Base-by-base conservation (phyloP, 2,888 invertebrate genomes). In the Tuberolachnus salignus region DNA sequence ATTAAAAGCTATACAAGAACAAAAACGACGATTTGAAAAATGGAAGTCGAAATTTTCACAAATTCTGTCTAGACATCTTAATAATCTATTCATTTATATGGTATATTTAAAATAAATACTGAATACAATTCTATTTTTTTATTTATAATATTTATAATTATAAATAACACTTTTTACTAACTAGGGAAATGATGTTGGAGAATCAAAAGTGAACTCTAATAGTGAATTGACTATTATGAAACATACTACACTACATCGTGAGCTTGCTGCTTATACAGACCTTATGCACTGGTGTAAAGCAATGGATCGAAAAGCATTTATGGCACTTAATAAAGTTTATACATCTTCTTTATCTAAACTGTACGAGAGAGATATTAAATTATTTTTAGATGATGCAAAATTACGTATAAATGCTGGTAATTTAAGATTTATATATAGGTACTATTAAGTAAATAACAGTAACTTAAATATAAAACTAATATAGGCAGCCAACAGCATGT, bases 51-150 rank as follows among this genome's bases (percentile, higher is more conserved):
- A 91, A 85, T 95, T 95, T 85, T 92, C 95, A 0, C 90, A 92
- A 80, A 91, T 92, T 63, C 90, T 98, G 74, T 92, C 93, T 81
- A 90, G 96, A 23, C 96, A 98, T 86, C 88, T 98, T 71, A 97
- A 97, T 85, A 97, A 98, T 87, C 88, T 95, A 72, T 95, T 98
- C 83, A 95, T 97, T 84, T 96, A 98, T 87, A 91, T 96, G 87
- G 97, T 89, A 83, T 83, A 84, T 81, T 61, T 13, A 21, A 64
- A 64, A 26, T 9, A n/a, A 49, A 16, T 21, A 46, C 9, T 21
- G 6, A 21, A 14, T 9, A 8, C 1, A 23, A 34, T 6, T 14
- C 3, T 55, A 11, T n/a, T n/a, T n/a, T n/a, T n/a, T n/a, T n/a
- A n/a, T n/a, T n/a, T n/a, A n/a, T n/a, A n/a, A n/a, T n/a, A n/a